A percentile compares a stretch with the other conserved stretches of the same genome.
phyloP scores from a whole-genome alignment of 2,797 vertebrate species.

The Hylomyscus alleni region DNA sequence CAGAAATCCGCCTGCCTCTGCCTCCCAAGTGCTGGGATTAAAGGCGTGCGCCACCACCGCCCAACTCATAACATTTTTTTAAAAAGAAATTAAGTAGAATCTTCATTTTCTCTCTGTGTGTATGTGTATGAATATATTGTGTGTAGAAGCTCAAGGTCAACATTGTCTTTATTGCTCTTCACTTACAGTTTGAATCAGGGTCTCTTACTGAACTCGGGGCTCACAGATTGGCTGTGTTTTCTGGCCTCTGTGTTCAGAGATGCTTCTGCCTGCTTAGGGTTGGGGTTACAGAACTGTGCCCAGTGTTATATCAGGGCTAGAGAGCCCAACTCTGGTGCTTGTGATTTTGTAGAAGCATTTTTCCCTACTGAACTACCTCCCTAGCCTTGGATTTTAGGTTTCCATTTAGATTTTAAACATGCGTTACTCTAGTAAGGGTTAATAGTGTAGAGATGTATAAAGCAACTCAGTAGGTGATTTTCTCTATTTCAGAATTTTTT shows the following conservation, averaged over 20 bases:
- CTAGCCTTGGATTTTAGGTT: not conserved
- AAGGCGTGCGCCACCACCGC: too few relatives aligned
- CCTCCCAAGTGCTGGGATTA: too few relatives aligned
- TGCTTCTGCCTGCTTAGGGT: too few relatives aligned
- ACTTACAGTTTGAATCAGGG: not conserved
- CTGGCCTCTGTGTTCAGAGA: not conserved
- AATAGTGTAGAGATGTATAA: not conserved
- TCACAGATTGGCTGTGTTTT: not conserved
- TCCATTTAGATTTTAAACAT: conserved; percentile 45
- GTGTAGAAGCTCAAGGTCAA: not conserved
- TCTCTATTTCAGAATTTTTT: conserved; percentile 42
- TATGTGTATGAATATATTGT: not conserved
- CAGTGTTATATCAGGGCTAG: too few relatives aligned
- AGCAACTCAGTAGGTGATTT: not conserved
- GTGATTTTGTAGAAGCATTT: not conserved
- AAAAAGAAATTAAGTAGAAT: not conserved
- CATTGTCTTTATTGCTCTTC: not conserved
- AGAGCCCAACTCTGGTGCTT: too few relatives aligned
- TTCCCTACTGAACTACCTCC: not conserved
- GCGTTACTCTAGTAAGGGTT: conserved; percentile 32
- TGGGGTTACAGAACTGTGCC: not conserved
- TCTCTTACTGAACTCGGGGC: not conserved
- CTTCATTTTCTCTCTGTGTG: not conserved
- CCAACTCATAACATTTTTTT: too few relatives aligned
- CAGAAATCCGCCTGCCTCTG: too few relatives aligned